A percentile compares a stretch with the other conserved stretches of the same genome.
These are phyloP conservation scores for Lithobates sylvaticus DNA, from an alignment of 2,797 vertebrate genomes.

Conservation along the genomic window DNA sequence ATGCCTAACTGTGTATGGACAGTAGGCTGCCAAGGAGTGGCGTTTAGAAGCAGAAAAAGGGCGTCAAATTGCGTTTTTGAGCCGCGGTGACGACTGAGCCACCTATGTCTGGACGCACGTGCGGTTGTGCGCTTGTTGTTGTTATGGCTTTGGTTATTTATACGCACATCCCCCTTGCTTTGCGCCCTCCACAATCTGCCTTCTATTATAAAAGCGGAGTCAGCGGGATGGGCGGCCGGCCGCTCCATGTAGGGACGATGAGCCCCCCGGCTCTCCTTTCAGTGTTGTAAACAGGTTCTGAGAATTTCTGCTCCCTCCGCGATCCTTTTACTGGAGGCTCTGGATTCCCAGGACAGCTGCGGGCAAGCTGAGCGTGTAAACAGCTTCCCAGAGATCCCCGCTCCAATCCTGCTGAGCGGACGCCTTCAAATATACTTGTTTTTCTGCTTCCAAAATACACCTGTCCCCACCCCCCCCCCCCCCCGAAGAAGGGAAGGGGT, in stretches of 20 bases:
- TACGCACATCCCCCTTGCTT: too few species aligned
- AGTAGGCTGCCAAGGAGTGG: too few species aligned
- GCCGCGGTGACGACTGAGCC: too few species aligned
- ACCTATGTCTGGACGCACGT: too few species aligned
- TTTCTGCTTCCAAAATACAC: constrained; percentile 47
- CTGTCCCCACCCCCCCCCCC: background rate
- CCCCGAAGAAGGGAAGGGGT: background rate
- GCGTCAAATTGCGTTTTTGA: too few species aligned
- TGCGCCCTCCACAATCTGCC: too few species aligned
- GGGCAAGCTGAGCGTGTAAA: constrained; percentile 49
- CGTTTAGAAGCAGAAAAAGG: too few species aligned
- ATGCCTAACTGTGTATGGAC: too few species aligned
- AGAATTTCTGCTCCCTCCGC: constrained; percentile 35
- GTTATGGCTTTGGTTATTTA: too few species aligned
- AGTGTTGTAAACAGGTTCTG: constrained; percentile 63
- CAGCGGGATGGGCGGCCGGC: background rate
- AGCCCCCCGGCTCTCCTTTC: background rate
- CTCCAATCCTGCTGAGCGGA: constrained; percentile 44
- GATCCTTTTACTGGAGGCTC: constrained; percentile 7
- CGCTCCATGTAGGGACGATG: constrained; percentile 62
- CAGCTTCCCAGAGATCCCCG: constrained; percentile 29
- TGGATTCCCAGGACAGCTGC: constrained; percentile 56
- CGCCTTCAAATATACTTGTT: constrained; percentile 60
- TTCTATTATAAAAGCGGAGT: background rate
- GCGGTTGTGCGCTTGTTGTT: too few species aligned